Conservation (phyloP, 2,888 invertebrate genomes). For the Nowickia ferox region DNA sequence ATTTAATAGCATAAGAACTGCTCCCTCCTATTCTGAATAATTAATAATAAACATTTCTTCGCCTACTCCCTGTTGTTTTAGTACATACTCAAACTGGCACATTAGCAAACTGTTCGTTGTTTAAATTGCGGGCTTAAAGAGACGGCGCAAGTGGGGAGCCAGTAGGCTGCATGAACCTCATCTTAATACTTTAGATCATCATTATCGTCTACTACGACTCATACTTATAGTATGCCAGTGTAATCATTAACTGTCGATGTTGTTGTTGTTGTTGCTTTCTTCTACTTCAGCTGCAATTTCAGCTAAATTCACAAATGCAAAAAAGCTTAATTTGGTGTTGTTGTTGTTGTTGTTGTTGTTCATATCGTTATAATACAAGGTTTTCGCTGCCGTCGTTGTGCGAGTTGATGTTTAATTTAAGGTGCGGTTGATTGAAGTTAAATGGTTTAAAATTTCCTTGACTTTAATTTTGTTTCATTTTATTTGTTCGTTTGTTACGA, state of each 20-base stretch:
- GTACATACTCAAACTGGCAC: neutral
- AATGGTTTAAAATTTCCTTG: slow-evolving; percentile 68
- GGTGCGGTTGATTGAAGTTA: slow-evolving; percentile 61
- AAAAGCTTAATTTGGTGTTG: slow-evolving; percentile 34
- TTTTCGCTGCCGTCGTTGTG: slow-evolving; percentile 34
- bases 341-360: slow-evolving; percentile 8
- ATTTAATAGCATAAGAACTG: no score
- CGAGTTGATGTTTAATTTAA: slow-evolving; percentile 51
- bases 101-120: slow-evolving; percentile 19
- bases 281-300: slow-evolving; percentile 64
- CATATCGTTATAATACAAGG: slow-evolving; percentile 50
- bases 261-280: slow-evolving; percentile 41
- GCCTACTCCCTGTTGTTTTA: neutral
- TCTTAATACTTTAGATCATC: slow-evolving; percentile 48
- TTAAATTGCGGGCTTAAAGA: slow-evolving; percentile 2
- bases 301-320: slow-evolving; percentile 54
- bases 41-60: neutral
- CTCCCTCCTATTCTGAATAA: no score
- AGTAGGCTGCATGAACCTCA: slow-evolving; percentile 14
- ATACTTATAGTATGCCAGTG: neutral
- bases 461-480: slow-evolving; percentile 37
- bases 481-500: slow-evolving; percentile 31
- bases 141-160: neutral
- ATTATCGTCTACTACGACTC: slow-evolving; percentile 54
- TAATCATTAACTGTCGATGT: slow-evolving; percentile 42